phyloP scores from a whole-genome alignment of 1,140 invertebrate species.

The Cherax destructor region DNA sequence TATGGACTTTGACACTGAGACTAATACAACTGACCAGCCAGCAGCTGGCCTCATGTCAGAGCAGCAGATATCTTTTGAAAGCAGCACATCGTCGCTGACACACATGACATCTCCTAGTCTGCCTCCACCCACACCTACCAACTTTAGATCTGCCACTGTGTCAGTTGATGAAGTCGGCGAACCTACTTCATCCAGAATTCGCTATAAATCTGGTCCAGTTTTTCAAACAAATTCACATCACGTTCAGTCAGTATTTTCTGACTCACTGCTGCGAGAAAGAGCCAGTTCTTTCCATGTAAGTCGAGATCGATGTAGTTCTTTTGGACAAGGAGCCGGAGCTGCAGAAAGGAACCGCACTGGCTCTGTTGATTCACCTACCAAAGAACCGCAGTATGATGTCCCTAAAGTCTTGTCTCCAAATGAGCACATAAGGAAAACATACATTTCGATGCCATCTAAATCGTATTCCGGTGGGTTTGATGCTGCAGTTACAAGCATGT shows the following conservation, averaged over 20 bases:
- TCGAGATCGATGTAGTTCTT: slow-evolving; percentile 59
- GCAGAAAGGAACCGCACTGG: slow-evolving; percentile 63
- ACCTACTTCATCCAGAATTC: slow-evolving; percentile 25
- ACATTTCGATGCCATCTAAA: slow-evolving; percentile 68
- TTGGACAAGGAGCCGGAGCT: slow-evolving; percentile 8
- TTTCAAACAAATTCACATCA: slow-evolving; percentile 37
- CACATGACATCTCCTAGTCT: slow-evolving; percentile 56
- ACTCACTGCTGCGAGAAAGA: slow-evolving; percentile 49
- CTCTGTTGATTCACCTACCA: slow-evolving; percentile 69
- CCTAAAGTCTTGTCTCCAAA: slow-evolving; percentile 28
- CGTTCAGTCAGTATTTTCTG: slow-evolving; percentile 28
- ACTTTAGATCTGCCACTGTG: neutral
- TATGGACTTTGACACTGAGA: slow-evolving; percentile 44
- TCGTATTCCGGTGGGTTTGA: slow-evolving; percentile 21
- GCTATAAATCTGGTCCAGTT: slow-evolving; percentile 64
- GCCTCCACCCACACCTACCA: slow-evolving; percentile 44
- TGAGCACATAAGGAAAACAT: slow-evolving; percentile 49
- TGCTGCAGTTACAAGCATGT: slow-evolving; percentile 35
- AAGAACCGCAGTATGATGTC: slow-evolving; percentile 31
- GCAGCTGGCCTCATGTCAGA: slow-evolving; percentile 33
- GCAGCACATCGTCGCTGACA: slow-evolving; percentile 50
- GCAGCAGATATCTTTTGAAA: slow-evolving; percentile 44
- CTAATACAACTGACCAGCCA: slow-evolving; percentile 58
- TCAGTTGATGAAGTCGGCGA: neutral
- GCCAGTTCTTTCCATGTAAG: slow-evolving; percentile 68